phyloP scores from a whole-genome alignment of 2,797 vertebrate species.

The Lepilemur ruficaudatus region DNA sequence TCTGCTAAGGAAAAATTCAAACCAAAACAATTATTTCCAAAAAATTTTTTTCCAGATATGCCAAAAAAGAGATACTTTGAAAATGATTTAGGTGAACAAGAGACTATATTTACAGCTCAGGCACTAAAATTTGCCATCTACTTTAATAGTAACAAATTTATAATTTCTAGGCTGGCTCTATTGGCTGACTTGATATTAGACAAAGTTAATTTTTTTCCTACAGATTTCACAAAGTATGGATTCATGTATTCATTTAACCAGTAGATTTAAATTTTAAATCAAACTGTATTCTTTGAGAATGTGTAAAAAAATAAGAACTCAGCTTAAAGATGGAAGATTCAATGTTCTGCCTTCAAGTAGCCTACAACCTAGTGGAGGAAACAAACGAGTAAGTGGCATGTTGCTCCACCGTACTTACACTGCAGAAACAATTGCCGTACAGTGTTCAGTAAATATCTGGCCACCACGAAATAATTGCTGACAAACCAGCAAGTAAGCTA shows the following conservation, averaged over 20 bases:
- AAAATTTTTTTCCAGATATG: background rate
- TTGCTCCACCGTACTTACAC: background rate
- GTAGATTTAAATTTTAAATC: background rate
- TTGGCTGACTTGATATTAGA: constrained; percentile 2
- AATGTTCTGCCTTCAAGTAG: background rate
- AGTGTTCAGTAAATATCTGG: background rate
- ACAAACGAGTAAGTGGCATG: background rate
- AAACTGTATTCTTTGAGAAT: background rate
- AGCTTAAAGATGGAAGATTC: background rate
- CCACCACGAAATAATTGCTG: background rate
- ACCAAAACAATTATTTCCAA: constrained; percentile 6
- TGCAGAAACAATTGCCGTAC: background rate
- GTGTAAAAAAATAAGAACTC: background rate
- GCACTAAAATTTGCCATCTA: background rate
- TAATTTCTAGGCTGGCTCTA: background rate
- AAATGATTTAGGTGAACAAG: background rate
- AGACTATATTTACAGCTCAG: background rate
- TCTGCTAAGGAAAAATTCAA: constrained; percentile 46
- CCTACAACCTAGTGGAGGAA: background rate
- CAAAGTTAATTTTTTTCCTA: constrained; percentile 22
- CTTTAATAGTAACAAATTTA: background rate
- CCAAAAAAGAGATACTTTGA: background rate
- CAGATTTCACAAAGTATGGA: background rate
- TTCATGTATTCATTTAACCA: constrained; percentile 1
- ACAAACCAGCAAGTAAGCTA: background rate